A percentile compares a stretch with the other conserved stretches of the same genome.
phyloP scores from a whole-genome alignment of 37 sponge, comb jelly and placozoan species.

The Geodia barretti region DNA sequence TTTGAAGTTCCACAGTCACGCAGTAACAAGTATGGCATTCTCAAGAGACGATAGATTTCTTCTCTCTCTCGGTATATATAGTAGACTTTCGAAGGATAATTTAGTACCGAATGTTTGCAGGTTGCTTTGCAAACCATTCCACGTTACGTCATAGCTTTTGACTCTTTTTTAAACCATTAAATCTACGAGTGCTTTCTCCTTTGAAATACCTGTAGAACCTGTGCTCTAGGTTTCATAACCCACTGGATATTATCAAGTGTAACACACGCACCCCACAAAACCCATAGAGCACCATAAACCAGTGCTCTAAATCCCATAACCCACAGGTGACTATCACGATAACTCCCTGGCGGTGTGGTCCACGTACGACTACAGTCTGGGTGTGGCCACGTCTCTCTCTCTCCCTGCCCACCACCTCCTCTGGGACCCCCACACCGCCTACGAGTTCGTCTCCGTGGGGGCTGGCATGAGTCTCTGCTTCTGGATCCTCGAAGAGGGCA shows the following conservation, averaged over 20 bases:
- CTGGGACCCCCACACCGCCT: slow-evolving; percentile 83
- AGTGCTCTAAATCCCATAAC: background rate
- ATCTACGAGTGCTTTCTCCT: no score
- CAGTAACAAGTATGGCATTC: slow-evolving; percentile 54
- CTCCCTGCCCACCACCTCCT: slow-evolving; percentile 32
- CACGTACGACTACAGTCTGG: slow-evolving; percentile 56
- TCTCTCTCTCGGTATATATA: slow-evolving; percentile 65
- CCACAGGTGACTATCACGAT: slow-evolving; percentile 60
- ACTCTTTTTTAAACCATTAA: no score
- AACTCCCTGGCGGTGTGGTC: slow-evolving; percentile 68
- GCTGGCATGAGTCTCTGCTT: slow-evolving; percentile 40
- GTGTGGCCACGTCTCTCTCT: slow-evolving; percentile 25
- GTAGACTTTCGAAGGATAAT: no score
- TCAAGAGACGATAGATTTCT: slow-evolving; percentile 85
- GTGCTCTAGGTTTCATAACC: background rate
- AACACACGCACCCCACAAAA: no score
- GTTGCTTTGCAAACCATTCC: no score
- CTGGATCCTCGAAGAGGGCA: slow-evolving; percentile 69
- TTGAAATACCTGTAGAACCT: no score
- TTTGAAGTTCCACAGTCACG: slow-evolving; percentile 39
- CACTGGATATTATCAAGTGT: background rate
- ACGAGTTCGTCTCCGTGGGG: slow-evolving; percentile 80
- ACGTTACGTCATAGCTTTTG: no score
- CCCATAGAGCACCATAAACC: no score
- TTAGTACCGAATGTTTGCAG: no score